Conservation (phyloP, 2,113 vertebrate genomes). For the Crotalus helleri region DNA sequence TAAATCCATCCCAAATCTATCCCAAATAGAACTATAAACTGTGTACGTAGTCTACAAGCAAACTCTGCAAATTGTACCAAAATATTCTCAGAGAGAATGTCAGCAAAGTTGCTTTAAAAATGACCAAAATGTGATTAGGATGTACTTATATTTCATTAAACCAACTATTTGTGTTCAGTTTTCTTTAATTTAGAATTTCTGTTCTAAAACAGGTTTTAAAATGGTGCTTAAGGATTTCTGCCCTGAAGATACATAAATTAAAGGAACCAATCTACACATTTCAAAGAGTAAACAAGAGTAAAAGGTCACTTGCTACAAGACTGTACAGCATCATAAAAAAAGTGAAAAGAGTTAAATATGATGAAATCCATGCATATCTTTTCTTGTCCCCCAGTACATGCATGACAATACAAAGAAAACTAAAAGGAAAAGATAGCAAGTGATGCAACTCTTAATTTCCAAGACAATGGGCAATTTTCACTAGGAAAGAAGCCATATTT, state of each 20-base stretch:
- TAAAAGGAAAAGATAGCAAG: not conserved
- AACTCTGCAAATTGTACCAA: conserved; percentile 4
- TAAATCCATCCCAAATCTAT: conserved; percentile 1
- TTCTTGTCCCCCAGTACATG: not conserved
- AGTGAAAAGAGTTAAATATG: not conserved
- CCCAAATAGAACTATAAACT: not conserved
- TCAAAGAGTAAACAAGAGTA: not conserved
- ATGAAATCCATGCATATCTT: not conserved
- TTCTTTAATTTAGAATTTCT: not conserved
- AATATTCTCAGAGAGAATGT: not conserved
- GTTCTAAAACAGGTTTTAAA: not conserved
- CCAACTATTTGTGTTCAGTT: not conserved
- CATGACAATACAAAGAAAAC: not conserved
- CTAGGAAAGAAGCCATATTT: not conserved
- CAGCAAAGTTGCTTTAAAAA: not conserved
- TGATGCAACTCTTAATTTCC: not conserved
- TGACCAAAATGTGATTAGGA: not conserved
- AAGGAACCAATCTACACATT: not conserved
- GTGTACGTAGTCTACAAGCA: not conserved
- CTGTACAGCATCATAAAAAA: not conserved
- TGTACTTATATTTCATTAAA: not conserved
- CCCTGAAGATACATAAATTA: conserved; percentile 17
- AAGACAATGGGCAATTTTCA: not conserved
- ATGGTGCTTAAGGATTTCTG: conserved; percentile 4
- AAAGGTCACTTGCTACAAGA: not conserved